A percentile compares a stretch with the other conserved stretches of the same genome.
phyloP scores from a whole-genome alignment of 2,797 vertebrate genomes.

The Cephalopachus bancanus region DNA sequence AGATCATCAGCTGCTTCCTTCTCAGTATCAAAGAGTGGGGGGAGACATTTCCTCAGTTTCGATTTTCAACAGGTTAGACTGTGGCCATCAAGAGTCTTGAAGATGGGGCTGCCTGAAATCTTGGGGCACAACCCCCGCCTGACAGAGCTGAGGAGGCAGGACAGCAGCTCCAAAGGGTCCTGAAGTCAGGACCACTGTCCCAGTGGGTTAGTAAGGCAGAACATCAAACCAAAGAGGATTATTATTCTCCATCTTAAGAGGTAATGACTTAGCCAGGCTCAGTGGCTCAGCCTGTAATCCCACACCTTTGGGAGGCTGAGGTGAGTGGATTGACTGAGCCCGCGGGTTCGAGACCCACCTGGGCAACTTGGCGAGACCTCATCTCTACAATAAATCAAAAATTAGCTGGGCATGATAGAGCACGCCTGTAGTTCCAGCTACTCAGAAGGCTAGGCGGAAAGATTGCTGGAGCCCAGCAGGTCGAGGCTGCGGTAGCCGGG shows the following conservation, averaged over 20 bases:
- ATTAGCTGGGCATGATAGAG: too few relatives aligned
- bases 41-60: not conserved
- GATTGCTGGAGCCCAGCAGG: too few relatives aligned
- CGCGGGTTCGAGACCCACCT: too few relatives aligned
- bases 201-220: not conserved
- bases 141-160: not conserved
- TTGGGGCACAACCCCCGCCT: too few relatives aligned
- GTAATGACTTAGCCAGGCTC: not conserved
- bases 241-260: not conserved
- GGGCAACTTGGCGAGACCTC: too few relatives aligned
- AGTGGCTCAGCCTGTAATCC: too few relatives aligned
- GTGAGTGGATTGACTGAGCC: too few relatives aligned
- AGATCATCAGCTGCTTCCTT: not conserved
- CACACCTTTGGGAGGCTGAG: too few relatives aligned
- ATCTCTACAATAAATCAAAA: too few relatives aligned
- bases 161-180: not conserved
- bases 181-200: not conserved
- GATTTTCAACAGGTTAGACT: not conserved
- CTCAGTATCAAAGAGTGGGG: not conserved
- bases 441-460: too few relatives aligned
- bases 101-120: not conserved
- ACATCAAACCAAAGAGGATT: not conserved
- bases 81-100: not conserved
- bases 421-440: too few relatives aligned
- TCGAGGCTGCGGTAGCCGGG: too few relatives aligned